These are phyloP conservation scores for Alviniconcha marisindica DNA, from an alignment of 1,140 invertebrate genomes.

Conservation along the genomic window DNA sequence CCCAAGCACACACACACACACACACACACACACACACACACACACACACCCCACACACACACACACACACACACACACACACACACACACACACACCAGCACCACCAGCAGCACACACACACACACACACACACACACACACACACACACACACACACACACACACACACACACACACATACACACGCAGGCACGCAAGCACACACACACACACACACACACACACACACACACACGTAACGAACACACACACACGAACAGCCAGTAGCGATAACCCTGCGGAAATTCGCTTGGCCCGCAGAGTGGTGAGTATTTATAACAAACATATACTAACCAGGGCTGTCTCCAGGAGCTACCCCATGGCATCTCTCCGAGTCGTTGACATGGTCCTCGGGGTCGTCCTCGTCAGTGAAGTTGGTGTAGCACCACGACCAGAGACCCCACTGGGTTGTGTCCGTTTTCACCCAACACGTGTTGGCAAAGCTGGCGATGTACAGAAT, in stretches of 20 bases:
- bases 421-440: background rate
- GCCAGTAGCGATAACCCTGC: too few relatives aligned
- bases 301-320: background rate
- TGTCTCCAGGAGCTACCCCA: background rate
- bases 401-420: background rate
- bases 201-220: background rate
- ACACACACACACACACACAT: slow-evolving; percentile 8
- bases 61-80: background rate
- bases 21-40: background rate
- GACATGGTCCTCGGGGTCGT: background rate
- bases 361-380: background rate
- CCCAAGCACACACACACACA: background rate
- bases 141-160: slow-evolving; percentile 19
- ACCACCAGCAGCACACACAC: background rate
- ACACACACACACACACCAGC: background rate
- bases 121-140: slow-evolving; percentile 22
- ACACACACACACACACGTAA: slow-evolving; percentile 16
- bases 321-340: background rate
- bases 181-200: background rate
- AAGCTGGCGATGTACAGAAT: background rate
- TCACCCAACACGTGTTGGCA: background rate
- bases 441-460: background rate
- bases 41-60: background rate
- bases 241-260: background rate
- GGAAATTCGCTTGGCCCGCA: too few relatives aligned